Conservation (phyloP, 2,797 vertebrate genomes). For the Crax fasciolata region DNA sequence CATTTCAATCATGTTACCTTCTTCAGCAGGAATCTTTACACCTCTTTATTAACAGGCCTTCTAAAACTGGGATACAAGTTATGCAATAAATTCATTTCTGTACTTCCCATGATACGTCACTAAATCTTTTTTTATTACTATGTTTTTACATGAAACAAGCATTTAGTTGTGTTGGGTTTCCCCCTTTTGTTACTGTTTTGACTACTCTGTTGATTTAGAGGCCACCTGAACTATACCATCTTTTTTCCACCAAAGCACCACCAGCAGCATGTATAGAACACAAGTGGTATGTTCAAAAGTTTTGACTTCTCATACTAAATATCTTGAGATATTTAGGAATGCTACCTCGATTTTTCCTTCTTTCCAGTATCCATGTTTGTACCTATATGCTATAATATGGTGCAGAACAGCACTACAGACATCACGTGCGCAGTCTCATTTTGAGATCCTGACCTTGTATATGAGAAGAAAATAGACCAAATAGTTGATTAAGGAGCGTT, state of each 20-base stretch:
- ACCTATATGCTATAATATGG: accelerated
- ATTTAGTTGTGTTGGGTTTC: not conserved
- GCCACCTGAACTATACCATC: accelerated
- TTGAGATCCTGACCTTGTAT: accelerated
- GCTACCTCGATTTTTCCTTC: not conserved
- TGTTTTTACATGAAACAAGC: not conserved
- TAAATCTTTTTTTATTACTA: not conserved
- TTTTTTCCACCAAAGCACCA: not conserved
- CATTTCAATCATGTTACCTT: not conserved
- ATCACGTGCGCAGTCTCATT: not conserved
- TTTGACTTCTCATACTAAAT: accelerated
- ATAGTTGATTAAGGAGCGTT: accelerated
- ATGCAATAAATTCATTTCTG: not conserved
- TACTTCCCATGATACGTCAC: not conserved
- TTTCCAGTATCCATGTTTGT: not conserved
- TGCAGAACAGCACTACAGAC: not conserved
- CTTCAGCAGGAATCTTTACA: not conserved
- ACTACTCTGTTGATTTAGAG: not conserved
- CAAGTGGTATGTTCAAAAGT: not conserved
- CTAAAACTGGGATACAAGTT: not conserved
- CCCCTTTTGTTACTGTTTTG: not conserved
- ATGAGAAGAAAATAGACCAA: not conserved
- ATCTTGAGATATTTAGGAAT: not conserved
- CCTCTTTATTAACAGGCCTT: not conserved
- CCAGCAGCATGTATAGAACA: not conserved